Percentiles rank a stretch among this genome's conserved stretches.
Conservation (phyloP, 2,113 vertebrate genomes). For the Columbina picui region DNA sequence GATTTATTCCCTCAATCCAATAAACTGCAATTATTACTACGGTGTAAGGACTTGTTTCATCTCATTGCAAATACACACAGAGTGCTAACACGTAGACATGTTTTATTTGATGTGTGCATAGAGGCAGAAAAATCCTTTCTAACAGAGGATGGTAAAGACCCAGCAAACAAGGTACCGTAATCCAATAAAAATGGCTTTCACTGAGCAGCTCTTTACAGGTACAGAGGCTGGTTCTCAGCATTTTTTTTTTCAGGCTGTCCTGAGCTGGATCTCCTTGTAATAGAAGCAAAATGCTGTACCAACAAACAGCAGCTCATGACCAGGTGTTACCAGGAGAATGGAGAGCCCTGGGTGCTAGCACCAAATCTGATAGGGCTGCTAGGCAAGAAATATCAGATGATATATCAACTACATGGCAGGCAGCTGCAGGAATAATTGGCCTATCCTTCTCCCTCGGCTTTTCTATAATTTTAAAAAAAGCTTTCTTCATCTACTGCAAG, state of each 20-base stretch:
- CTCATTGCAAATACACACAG: not conserved
- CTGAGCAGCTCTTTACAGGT: not conserved
- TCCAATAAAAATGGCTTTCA: not conserved
- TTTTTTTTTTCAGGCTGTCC: not conserved
- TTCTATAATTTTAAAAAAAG: not conserved
- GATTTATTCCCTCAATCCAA: not conserved
- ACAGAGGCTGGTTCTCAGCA: not conserved
- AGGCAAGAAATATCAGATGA: not conserved
- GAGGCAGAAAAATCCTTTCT: not conserved
- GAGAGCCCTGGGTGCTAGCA: not conserved
- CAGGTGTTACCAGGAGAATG: not conserved
- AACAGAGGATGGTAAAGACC: not conserved
- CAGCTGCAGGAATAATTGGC: not conserved
- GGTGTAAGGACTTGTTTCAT: not conserved
- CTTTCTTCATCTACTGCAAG: not conserved
- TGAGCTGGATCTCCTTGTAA: not conserved
- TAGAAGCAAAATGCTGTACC: not conserved
- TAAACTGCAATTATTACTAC: not conserved
- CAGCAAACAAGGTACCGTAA: not conserved
- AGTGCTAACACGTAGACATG: accelerated
- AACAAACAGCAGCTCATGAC: not conserved
- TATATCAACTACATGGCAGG: accelerated
- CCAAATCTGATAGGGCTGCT: not conserved
- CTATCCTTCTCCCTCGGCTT: not conserved
- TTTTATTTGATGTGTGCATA: not conserved